Evolutionary conservation across 2,888 invertebrate genomes (phyloP).

Genomic region (Caenorhabditis plicata): DNA sequence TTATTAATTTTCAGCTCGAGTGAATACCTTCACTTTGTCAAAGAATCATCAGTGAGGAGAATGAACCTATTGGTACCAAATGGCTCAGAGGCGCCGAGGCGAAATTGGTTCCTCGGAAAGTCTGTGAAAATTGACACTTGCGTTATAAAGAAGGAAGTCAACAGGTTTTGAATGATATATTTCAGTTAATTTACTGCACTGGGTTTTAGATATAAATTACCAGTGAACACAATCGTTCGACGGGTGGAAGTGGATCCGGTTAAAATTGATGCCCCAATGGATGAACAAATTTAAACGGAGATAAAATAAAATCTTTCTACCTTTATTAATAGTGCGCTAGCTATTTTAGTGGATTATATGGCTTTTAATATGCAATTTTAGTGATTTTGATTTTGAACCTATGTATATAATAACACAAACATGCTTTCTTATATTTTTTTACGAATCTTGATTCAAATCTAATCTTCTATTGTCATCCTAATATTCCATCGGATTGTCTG

Average conservation of each 20-base stretch:
- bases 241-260: conserved; percentile 58
- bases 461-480: no score
- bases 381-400: no score
- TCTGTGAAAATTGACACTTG: conserved; percentile 57
- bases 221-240: conserved; percentile 57
- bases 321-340: no score
- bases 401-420: no score
- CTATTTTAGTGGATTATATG: no score
- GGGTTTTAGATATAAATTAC: conserved; percentile 57
- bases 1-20: conserved; percentile 38
- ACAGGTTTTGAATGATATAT: conserved; percentile 40
- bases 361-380: no score
- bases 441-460: no score
- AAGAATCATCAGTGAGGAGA: conserved; percentile 53
- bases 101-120: conserved; percentile 56
- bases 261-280: conserved; percentile 38
- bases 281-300: no score
- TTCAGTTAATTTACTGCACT: not conserved
- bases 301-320: no score
- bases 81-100: conserved; percentile 15
- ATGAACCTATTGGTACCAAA: conserved; percentile 36
- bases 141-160: conserved; percentile 57
- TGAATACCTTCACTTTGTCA: conserved; percentile 54
- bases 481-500: no score
- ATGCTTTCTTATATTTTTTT: no score